Base-by-base conservation (phyloP, 1,140 invertebrate genomes). In the Daktulosphaira vitifoliae region DNA sequence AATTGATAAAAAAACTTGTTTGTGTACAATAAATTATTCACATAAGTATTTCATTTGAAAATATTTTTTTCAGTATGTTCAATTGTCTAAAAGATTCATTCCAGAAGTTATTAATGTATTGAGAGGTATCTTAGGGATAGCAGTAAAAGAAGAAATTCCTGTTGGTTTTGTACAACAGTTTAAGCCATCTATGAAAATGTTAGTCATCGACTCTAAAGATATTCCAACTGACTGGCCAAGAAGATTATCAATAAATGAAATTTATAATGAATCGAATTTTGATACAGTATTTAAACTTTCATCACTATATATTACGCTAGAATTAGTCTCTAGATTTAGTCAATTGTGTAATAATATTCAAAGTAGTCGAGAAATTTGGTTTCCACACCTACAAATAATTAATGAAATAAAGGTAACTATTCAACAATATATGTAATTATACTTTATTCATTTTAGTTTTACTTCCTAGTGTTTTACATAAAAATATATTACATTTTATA, bases 31-130 rank as follows among this genome's bases (percentile, higher is more conserved):
- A 64, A 44, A 44, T 39, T 44, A 56, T 67, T 42, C 53, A 33
- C 33, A 59, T 65, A 65, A 53, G 68, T 66, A 56, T 49, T 49
- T 33, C 29, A 33, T 33, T 33, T 33, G 29, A 33, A n/a, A n/a
- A n/a, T n/a, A n/a, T n/a, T 66, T 70, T 69, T 79, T 82, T 68
- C 73, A 87, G 83, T 93, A 87, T 73, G 86, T 86, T 2, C 70
- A 74, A 4, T 73, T 88, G n/a, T 92, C 89, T 3, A 91, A 92
- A 76, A 78, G 90, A 71, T 86, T 85, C 70, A 76, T 86, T 20
- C 90, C 92, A 1, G 81, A 89, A 46, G 82, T 81, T 0, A 77
- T 92, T 11, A 91, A 87, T 74, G 93, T 85, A 72, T 73, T 94
- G 7, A 75, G 81, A 37, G 85, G 86, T 3, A 74, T 89, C 65